A percentile compares a stretch with the other conserved stretches of the same genome.
Conservation (phyloP, 2,888 invertebrate species). For the Quadroppia sp. region DNA sequence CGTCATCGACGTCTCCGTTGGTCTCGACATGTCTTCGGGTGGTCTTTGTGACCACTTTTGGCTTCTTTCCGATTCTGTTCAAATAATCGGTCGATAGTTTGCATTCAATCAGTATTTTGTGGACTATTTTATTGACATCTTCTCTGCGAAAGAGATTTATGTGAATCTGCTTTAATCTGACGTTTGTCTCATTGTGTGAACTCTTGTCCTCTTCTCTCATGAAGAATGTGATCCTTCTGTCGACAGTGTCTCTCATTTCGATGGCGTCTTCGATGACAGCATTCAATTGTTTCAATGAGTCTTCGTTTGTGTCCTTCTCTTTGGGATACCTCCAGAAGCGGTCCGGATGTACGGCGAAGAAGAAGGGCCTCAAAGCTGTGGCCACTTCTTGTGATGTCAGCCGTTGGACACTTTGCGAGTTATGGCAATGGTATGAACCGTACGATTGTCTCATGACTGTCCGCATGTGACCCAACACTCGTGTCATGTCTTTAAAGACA, state of each 20-base stretch:
- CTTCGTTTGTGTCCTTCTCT: constrained; percentile 81
- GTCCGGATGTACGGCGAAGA: constrained; percentile 93
- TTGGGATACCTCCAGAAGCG: constrained; percentile 85
- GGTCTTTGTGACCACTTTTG: constrained; percentile 1
- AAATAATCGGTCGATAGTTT: constrained; percentile 40
- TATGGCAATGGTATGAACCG: not conserved
- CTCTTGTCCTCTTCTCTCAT: constrained; percentile 19
- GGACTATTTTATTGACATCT: constrained; percentile 40
- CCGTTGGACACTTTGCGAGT: not conserved
- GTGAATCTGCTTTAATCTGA: constrained; percentile 33
- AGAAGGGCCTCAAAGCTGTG: constrained; percentile 85
- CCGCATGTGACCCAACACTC: not conserved
- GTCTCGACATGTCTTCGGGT: no score
- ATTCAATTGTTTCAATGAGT: constrained; percentile 80
- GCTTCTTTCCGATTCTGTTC: constrained; percentile 39
- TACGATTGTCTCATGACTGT: not conserved
- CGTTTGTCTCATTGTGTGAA: constrained; percentile 2
- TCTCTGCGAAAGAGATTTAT: constrained; percentile 39
- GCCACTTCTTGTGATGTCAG: constrained; percentile 64
- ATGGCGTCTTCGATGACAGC: constrained; percentile 71
- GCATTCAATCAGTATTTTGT: constrained; percentile 38
- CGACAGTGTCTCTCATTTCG: constrained; percentile 53
- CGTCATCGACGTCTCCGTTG: no score
- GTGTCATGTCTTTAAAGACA: no score
- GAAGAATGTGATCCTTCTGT: constrained; percentile 40